These are phyloP conservation scores for Amphipoea oculea DNA, from an alignment of 2,888 invertebrate genomes.

Conservation along the genomic window DNA sequence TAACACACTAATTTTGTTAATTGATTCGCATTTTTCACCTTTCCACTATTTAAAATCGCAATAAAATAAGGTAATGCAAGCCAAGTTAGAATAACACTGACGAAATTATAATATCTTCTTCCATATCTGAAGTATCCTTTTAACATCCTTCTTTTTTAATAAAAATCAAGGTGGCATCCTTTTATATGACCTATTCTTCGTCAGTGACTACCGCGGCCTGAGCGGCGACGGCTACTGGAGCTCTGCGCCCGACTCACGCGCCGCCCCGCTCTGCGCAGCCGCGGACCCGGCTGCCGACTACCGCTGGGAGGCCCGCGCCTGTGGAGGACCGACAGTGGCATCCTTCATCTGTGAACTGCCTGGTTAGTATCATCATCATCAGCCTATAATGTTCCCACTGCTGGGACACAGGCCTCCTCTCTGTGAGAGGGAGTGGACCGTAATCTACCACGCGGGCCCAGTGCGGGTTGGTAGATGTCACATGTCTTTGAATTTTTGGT, in stretches of 20 bases:
- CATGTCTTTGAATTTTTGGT: no score
- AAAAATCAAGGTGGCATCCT: neutral
- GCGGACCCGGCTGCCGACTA: conserved; percentile 94
- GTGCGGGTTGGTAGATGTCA: no score
- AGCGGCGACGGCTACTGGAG: conserved; percentile 94
- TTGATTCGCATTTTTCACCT: no score
- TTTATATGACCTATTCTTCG: neutral
- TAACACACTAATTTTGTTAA: neutral
- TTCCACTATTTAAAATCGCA: neutral
- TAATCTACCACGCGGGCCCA: no score
- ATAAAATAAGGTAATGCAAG: neutral
- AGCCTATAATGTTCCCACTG: no score
- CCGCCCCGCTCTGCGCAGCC: conserved; percentile 93
- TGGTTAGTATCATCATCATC: conserved; percentile 91
- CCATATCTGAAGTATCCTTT: neutral
- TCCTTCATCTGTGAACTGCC: conserved; percentile 95
- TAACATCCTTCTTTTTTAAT: neutral
- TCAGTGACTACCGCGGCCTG: conserved; percentile 91
- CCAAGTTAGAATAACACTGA: neutral
- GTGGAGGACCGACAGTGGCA: conserved; percentile 94
- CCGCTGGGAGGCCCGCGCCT: conserved; percentile 94
- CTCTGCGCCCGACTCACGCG: conserved; percentile 91
- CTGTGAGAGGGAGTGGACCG: no score
- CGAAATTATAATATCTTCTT: neutral
- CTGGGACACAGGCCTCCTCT: no score